phyloP scores from a whole-genome alignment of 2,113 vertebrate genomes.

The Pogona vitticeps region DNA sequence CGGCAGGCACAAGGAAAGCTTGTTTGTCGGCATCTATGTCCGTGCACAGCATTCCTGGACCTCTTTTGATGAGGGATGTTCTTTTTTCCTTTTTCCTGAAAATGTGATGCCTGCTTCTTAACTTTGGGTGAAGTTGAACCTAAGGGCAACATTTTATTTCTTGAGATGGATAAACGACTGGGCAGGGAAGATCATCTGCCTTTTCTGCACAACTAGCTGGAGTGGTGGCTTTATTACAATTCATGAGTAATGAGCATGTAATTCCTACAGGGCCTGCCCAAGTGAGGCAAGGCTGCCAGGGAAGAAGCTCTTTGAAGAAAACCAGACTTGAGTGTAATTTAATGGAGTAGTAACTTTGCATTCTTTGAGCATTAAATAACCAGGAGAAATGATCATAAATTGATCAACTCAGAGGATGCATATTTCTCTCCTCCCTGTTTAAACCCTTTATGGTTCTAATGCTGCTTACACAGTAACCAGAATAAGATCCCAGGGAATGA shows the following conservation, averaged over 20 bases:
- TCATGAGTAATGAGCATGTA: not conserved
- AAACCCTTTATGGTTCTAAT: not conserved
- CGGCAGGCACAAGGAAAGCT: too few species aligned
- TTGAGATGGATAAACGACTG: not conserved
- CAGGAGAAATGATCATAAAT: conserved; percentile 60
- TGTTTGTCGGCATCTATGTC: not conserved
- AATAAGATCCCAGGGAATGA: not conserved
- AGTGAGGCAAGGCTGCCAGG: conserved; percentile 50
- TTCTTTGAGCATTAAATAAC: conserved; percentile 72
- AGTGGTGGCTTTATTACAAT: not conserved
- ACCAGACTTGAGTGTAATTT: conserved; percentile 56
- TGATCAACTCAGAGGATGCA: conserved; percentile 18
- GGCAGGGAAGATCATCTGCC: conserved; percentile 6
- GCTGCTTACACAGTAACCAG: not conserved
- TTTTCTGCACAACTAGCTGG: rapidly evolving
- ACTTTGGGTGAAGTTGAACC: not conserved
- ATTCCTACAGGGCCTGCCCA: conserved; percentile 34
- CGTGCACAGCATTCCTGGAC: too few species aligned
- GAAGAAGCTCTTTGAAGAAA: conserved; percentile 60
- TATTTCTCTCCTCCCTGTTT: not conserved
- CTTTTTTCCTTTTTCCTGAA: not conserved
- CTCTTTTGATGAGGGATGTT: not conserved
- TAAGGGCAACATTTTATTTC: rapidly evolving
- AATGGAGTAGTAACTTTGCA: conserved; percentile 41
- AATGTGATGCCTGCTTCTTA: not conserved